Conservation (phyloP, 2,888 invertebrate species). For the Desoria tigrina region DNA sequence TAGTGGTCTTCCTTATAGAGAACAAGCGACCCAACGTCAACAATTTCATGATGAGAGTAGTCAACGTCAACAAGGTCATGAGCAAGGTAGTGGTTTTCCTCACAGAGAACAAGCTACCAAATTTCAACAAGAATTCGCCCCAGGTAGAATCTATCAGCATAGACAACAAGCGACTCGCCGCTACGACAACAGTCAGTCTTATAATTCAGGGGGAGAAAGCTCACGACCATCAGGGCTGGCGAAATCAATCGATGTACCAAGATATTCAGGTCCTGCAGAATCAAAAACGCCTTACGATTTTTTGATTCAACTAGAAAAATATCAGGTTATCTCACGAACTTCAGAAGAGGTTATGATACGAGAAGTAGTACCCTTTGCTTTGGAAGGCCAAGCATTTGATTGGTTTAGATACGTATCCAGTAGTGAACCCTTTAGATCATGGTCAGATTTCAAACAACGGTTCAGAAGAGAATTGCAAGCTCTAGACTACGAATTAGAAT, state of each 20-base stretch:
- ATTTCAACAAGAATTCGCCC: no score
- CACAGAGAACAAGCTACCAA: no score
- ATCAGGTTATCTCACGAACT: not conserved
- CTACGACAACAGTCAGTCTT: no score
- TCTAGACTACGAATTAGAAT: conserved; percentile 2
- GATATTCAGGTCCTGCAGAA: conserved; percentile 4
- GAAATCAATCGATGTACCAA: conserved; percentile 6
- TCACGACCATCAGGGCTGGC: conserved; percentile 2
- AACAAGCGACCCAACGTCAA: no score
- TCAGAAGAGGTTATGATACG: conserved; percentile 6
- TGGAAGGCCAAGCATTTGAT: conserved; percentile 12
- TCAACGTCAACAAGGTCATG: no score
- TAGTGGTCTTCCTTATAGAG: no score
- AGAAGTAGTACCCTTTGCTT: conserved; percentile 1
- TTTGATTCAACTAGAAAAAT: conserved; percentile 11
- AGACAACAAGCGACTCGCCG: no score
- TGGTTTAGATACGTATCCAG: conserved; percentile 13
- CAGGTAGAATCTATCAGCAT: no score
- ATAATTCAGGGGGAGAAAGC: no score
- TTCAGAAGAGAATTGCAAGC: conserved; percentile 22
- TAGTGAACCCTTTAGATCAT: not conserved
- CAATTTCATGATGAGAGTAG: no score
- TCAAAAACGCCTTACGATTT: conserved; percentile 12
- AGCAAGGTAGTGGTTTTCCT: no score
- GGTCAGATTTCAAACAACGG: conserved; percentile 9